Conservation (phyloP, 2,113 vertebrate species). For the Nesoenas mayeri region DNA sequence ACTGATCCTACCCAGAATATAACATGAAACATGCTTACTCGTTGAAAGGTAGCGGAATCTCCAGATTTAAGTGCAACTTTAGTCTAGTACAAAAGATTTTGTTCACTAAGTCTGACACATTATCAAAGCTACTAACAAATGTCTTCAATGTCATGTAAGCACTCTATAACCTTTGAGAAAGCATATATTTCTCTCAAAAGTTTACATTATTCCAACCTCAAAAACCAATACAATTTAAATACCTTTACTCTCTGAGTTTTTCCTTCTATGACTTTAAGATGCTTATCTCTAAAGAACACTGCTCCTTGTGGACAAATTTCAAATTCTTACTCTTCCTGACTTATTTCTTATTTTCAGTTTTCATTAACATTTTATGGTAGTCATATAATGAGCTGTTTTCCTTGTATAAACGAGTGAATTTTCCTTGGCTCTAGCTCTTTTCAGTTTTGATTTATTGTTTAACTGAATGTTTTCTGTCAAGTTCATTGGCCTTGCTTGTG, state of each 20-base stretch:
- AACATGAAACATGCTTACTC: background rate
- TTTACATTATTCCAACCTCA: background rate
- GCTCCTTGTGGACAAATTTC: background rate
- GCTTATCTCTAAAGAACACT: background rate
- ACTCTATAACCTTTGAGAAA: background rate
- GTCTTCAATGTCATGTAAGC: background rate
- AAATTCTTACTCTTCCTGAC: background rate
- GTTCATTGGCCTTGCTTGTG: background rate
- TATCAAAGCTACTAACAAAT: background rate
- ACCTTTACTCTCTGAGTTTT: background rate
- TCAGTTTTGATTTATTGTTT: background rate
- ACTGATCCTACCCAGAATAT: background rate
- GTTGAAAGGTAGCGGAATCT: background rate
- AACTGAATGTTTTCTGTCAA: background rate
- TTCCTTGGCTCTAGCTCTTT: background rate
- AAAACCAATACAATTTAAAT: background rate
- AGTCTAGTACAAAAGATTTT: background rate
- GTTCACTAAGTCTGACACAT: background rate
- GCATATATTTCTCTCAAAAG: background rate
- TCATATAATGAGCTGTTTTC: background rate
- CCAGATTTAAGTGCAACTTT: background rate
- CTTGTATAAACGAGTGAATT: background rate
- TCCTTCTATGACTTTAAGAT: background rate
- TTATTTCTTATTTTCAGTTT: background rate
- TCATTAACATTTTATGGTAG: background rate